Evolutionary conservation across 2,113 vertebrate genomes (phyloP).

Genomic region (Propithecus coquereli): DNA sequence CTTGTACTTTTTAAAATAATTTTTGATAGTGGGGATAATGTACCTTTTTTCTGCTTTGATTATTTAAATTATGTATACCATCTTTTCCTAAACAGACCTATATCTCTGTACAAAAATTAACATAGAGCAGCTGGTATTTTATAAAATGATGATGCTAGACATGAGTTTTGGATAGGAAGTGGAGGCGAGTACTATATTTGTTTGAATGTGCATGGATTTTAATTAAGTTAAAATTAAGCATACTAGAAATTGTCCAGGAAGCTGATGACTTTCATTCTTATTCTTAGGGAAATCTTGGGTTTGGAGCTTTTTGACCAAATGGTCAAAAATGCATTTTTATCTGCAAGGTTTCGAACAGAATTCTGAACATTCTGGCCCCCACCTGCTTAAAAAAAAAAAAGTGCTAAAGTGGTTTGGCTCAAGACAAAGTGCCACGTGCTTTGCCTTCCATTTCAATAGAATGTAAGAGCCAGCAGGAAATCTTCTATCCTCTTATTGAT

Average conservation of each 20-base stretch:
- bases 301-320: constrained; percentile 10
- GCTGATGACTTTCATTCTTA: constrained; percentile 38
- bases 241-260: constrained; percentile 58
- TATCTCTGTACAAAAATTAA: constrained; percentile 63
- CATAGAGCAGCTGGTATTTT: constrained; percentile 74
- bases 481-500: not conserved
- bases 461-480: not conserved
- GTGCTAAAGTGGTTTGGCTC: not conserved
- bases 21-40: not conserved
- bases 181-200: constrained; percentile 66
- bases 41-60: constrained; percentile 40
- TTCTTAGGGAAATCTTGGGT: constrained; percentile 33
- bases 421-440: not conserved
- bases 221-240: constrained; percentile 74
- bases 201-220: constrained; percentile 64
- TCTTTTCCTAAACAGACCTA: constrained; percentile 64
- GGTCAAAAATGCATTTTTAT: constrained; percentile 19
- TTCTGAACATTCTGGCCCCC: not conserved
- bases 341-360: not conserved
- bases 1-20: not conserved
- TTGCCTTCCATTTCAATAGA: not conserved
- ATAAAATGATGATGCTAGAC: constrained; percentile 68
- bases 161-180: constrained; percentile 64
- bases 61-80: constrained; percentile 52
- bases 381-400: not conserved